Evolutionary conservation across 1,140 invertebrate genomes (phyloP).

Genomic region (Halotydeus destructor): DNA sequence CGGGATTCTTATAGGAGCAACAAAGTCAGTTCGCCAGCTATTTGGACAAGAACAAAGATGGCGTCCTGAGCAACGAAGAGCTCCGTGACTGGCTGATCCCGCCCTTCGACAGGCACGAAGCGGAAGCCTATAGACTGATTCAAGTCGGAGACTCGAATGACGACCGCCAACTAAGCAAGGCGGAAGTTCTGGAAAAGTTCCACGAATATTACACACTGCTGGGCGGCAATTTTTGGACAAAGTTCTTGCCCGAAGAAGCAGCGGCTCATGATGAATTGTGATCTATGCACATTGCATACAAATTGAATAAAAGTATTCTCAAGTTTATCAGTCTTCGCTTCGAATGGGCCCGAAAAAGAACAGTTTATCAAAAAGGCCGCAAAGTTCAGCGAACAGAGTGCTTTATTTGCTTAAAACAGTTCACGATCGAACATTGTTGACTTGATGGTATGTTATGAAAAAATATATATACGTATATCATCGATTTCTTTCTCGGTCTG

Average conservation of each 20-base stretch:
- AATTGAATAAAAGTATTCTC: too few relatives aligned
- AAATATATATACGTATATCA: too few relatives aligned
- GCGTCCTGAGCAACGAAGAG: conserved; percentile 66
- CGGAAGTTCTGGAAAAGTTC: conserved; percentile 82
- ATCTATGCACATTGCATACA: too few relatives aligned
- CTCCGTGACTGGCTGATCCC: conserved; percentile 81
- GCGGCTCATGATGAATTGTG: conserved; percentile 82
- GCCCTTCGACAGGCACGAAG: conserved; percentile 82
- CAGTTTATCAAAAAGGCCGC: too few relatives aligned
- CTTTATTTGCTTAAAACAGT: too few relatives aligned
- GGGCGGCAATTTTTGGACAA: conserved; percentile 63
- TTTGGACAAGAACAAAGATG: conserved; percentile 65
- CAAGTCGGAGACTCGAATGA: conserved; percentile 74
- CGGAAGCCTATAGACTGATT: conserved; percentile 84
- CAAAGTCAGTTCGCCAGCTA: conserved; percentile 67
- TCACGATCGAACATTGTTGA: too few relatives aligned
- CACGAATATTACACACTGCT: conserved; percentile 94
- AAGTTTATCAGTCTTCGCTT: too few relatives aligned
- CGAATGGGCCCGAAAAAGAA: too few relatives aligned
- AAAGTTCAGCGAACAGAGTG: too few relatives aligned
- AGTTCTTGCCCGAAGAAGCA: conserved; percentile 46
- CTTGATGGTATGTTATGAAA: too few relatives aligned
- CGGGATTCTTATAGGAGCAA: conserved; percentile 41
- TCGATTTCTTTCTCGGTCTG: too few relatives aligned
- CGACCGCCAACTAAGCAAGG: conserved; percentile 68